These are phyloP conservation scores for Planococcus citri DNA, from an alignment of 1,140 invertebrate species.

Conservation along the genomic window DNA sequence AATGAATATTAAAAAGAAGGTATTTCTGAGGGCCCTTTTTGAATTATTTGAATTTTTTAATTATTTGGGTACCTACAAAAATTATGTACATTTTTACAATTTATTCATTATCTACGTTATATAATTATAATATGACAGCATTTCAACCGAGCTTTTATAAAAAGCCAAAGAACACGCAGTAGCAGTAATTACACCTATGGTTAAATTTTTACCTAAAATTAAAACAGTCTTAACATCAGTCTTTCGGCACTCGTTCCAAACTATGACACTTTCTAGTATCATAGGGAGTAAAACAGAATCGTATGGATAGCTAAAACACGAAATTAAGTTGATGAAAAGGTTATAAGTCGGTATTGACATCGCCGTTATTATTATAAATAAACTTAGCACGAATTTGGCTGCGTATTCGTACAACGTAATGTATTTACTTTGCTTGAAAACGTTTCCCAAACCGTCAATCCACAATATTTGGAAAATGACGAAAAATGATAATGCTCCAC, in stretches of 20 bases:
- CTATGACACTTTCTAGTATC: neutral
- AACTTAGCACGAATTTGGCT: neutral
- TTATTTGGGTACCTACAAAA: too few species aligned
- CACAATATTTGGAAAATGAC: neutral
- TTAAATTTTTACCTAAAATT: neutral
- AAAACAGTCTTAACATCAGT: neutral
- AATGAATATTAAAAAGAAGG: too few species aligned
- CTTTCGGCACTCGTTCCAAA: neutral
- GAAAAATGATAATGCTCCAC: neutral
- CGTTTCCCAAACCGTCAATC: neutral
- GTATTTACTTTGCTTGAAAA: neutral
- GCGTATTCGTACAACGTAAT: neutral
- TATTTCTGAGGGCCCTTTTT: too few species aligned
- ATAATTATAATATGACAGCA: neutral
- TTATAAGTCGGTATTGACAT: neutral
- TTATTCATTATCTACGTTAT: too few species aligned
- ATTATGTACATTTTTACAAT: too few species aligned
- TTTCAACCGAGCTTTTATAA: neutral
- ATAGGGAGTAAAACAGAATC: neutral
- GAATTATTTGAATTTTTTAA: too few species aligned
- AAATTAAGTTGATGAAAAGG: neutral
- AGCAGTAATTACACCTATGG: neutral
- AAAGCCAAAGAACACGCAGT: neutral
- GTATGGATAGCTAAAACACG: constrained; percentile 1
- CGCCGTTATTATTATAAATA: neutral